Evolutionary conservation across 2,888 invertebrate genomes (phyloP), one percentile per base, ranked within the genome.

Genomic region (Tineola bisselliella): DNA sequence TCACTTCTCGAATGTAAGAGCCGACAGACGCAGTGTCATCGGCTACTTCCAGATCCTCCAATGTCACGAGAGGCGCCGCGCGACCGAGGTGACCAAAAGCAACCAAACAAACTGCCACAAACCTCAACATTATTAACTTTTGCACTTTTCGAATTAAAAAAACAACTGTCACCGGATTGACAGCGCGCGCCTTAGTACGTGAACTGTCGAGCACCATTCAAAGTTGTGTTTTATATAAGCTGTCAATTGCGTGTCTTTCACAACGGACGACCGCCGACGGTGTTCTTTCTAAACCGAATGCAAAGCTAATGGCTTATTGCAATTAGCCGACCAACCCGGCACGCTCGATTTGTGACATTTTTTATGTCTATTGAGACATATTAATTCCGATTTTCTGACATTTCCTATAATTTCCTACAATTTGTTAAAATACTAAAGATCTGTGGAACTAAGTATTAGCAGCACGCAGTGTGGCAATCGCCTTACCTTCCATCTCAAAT

Each of bases 1-100:
- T 78, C 0, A 88, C 81, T 76, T 89, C 89, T 54, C 90, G 76
- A 17, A 89, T 77, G 64, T 88, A 88, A 8, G 90, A 89, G 62
- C 89, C 90, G 6, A 90, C 88, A 19, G 89, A 78, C 63, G 81
- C 76, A 0, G 88, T 88, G 66, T 90, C 90, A 65, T 82, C 88
- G 15, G 77, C 81, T 62, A 59, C 12, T 44, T 59, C 44, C 44
- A 44, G 15, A 19, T 59, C 59, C 19, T 59, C 44, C 4, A 44
- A 19, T 15, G 44, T 43, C 44, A 59, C 8, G 11, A 13, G 1
- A 2, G 59, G 59, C 30, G 48, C 6, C n/a, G 15, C 8, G 10
- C n/a, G 15, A 48, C 48, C 48, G 15, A 48, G 48, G 15, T 48
- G 48, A 48, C 15, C 48, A 13, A 48, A 48, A 48, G 15, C 48